Evolutionary conservation across 1,140 invertebrate genomes (phyloP).

Genomic region (Drosophila hydei): DNA sequence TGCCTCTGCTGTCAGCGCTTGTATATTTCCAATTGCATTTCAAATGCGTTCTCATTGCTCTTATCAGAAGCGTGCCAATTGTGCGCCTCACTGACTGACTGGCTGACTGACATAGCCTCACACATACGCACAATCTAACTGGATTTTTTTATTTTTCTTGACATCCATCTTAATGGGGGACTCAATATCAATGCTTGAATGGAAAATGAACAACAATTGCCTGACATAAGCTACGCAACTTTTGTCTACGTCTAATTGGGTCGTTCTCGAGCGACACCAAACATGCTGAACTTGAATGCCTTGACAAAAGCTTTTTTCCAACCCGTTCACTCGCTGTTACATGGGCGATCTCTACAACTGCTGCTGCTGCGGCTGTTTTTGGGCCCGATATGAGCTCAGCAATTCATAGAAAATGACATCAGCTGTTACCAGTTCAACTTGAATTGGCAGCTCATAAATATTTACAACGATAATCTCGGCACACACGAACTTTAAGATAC

Average conservation of each 20-base stretch:
- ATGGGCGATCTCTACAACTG: constrained; percentile 1
- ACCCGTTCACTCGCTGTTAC: neutral
- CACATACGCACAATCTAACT: constrained; percentile 14
- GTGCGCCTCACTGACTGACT: constrained; percentile 55
- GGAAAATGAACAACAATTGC: constrained; percentile 30
- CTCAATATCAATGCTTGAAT: neutral
- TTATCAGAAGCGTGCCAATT: constrained; percentile 76
- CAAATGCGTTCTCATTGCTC: constrained; percentile 51
- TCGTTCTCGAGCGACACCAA: neutral
- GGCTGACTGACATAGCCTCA: constrained; percentile 12
- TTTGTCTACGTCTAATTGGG: constrained; percentile 20
- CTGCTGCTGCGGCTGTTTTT: constrained; percentile 6
- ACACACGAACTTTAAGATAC: constrained; percentile 39
- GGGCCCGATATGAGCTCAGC: constrained; percentile 37
- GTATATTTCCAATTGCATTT: constrained; percentile 70
- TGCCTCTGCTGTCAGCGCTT: constrained; percentile 19
- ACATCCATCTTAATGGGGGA: constrained; percentile 68
- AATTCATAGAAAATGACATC: constrained; percentile 55
- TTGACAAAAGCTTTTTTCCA: constrained; percentile 42
- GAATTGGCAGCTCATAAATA: constrained; percentile 70
- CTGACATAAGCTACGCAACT: constrained; percentile 9
- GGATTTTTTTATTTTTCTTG: constrained; percentile 8
- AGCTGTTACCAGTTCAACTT: constrained; percentile 72
- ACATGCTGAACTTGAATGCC: constrained; percentile 43
- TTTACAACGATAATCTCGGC: constrained; percentile 55